Conservation (phyloP, 2,797 vertebrate genomes). For the Falco naumanni region DNA sequence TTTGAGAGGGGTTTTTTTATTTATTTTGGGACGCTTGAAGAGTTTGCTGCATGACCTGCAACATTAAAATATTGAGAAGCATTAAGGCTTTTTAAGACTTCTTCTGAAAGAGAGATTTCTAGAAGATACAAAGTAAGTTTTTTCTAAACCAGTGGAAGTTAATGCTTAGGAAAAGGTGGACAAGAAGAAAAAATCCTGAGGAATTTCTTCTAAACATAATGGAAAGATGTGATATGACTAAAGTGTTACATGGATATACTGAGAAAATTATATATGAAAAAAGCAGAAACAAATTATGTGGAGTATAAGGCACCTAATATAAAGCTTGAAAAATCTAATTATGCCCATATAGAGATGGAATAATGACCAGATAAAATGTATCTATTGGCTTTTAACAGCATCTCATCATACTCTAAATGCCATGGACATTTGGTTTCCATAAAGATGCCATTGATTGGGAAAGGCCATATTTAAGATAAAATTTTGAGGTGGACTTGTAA, state of each 20-base stretch:
- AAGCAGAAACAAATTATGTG: neutral
- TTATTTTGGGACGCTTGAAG: neutral
- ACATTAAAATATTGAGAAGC: neutral
- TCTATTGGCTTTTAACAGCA: neutral
- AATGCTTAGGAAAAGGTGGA: neutral
- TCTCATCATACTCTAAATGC: neutral
- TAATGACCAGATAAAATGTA: neutral
- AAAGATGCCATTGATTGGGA: neutral
- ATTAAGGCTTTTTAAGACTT: neutral
- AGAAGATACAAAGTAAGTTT: neutral
- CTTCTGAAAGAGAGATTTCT: neutral
- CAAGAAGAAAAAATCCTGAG: neutral
- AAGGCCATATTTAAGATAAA: neutral
- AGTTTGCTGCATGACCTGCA: neutral
- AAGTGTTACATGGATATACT: neutral
- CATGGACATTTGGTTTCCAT: neutral
- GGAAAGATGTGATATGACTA: neutral
- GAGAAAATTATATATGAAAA: neutral
- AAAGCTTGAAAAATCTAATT: conserved; percentile 2
- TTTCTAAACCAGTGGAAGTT: neutral
- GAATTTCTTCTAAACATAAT: neutral
- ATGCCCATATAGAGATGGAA: neutral
- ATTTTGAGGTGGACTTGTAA: neutral
- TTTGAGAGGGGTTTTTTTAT: neutral
- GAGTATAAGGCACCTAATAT: neutral